Conservation (phyloP, 2,797 vertebrate genomes). For the Odontamblyopus rebecca region DNA sequence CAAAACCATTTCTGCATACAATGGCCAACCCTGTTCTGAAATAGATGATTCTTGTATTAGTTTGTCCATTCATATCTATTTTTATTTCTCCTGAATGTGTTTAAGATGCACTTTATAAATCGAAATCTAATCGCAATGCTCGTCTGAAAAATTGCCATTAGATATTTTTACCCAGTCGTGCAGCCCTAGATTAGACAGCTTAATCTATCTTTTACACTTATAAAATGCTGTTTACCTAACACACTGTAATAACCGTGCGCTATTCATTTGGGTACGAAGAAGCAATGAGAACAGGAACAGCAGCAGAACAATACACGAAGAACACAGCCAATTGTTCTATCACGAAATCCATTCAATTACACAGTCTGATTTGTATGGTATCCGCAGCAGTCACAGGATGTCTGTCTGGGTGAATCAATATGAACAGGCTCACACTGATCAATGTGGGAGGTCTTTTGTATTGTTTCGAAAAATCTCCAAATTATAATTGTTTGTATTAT, state of each 20-base stretch:
- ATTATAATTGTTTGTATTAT: not conserved
- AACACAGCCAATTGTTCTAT: not conserved
- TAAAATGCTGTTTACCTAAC: not conserved
- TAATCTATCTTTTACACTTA: not conserved
- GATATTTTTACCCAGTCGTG: no score
- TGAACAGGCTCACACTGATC: not conserved
- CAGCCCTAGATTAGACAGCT: not conserved
- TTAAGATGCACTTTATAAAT: no score
- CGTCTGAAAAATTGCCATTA: no score
- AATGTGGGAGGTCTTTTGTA: not conserved
- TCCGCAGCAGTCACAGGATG: not conserved
- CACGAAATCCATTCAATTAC: not conserved
- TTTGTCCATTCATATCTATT: no score
- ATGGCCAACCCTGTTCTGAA: no score
- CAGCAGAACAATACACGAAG: not conserved
- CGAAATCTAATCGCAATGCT: no score
- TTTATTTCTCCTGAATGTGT: no score
- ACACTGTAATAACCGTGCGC: not conserved
- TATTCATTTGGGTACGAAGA: not conserved
- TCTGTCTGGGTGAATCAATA: not conserved
- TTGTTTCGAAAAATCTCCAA: not conserved
- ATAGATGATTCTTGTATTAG: no score
- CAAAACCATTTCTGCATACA: no score
- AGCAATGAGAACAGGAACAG: not conserved
- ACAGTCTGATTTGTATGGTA: slow-evolving; percentile 1